phyloP scores from a whole-genome alignment of 2,113 vertebrate species.

The Macaca mulatta region DNA sequence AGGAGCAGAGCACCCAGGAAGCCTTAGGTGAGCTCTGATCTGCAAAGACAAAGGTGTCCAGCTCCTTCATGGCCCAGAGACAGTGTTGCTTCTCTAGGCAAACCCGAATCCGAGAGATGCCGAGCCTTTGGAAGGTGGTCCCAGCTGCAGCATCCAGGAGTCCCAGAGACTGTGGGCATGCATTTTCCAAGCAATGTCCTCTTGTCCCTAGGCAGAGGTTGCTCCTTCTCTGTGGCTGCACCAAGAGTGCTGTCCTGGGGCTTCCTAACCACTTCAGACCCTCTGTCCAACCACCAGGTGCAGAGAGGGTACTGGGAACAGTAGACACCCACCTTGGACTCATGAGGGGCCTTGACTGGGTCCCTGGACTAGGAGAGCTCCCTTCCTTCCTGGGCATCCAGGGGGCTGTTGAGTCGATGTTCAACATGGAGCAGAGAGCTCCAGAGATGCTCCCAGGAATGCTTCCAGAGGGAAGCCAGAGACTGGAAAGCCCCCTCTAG shows the following conservation, averaged over 20 bases:
- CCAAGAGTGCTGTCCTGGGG: not conserved
- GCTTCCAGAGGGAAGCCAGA: not conserved
- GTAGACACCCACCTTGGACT: not conserved
- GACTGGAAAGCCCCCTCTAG: not conserved
- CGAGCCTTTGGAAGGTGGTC: fast-evolving
- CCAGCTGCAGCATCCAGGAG: fast-evolving
- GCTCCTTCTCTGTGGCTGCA: not conserved
- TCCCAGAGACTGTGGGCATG: not conserved
- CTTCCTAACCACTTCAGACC: not conserved
- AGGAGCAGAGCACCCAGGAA: not conserved
- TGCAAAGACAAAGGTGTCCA: not conserved
- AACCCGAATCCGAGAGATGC: fast-evolving
- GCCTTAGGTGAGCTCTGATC: not conserved
- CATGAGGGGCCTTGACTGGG: not conserved
- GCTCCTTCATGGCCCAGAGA: not conserved
- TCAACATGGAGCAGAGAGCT: not conserved
- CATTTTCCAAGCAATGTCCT: not conserved
- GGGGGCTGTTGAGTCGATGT: not conserved
- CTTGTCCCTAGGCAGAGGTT: not conserved
- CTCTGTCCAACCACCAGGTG: not conserved
- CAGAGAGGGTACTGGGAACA: not conserved
- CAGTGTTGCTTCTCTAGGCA: not conserved
- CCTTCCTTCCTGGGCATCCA: not conserved
- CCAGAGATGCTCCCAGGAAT: fast-evolving
- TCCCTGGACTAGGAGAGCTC: fast-evolving